A percentile compares a stretch with the other conserved stretches of the same genome.
Conservation (phyloP, 1,140 invertebrate species). For the Polypedilum vanderplanki region DNA sequence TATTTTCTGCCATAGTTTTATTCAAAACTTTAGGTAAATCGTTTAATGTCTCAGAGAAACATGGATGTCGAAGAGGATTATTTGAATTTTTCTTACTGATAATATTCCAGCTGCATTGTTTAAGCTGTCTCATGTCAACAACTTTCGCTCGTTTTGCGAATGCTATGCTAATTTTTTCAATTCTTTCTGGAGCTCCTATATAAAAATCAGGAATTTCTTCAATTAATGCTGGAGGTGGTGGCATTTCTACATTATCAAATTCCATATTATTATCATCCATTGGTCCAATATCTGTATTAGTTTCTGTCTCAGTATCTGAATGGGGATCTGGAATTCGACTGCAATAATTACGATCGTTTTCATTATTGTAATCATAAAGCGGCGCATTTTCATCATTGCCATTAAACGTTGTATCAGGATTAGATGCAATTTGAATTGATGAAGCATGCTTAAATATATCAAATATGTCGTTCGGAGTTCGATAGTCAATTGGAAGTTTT, state of each 20-base stretch:
- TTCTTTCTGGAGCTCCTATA: slow-evolving; percentile 40
- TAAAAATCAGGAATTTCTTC: slow-evolving; percentile 40
- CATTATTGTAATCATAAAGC: slow-evolving; percentile 37
- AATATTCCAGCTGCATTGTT: slow-evolving; percentile 51
- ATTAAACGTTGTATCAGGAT: slow-evolving; percentile 25
- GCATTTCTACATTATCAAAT: neutral
- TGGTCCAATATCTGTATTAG: slow-evolving; percentile 16
- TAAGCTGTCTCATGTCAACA: slow-evolving; percentile 66
- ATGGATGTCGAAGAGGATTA: neutral
- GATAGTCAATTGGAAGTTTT: slow-evolving; percentile 38
- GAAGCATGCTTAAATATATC: slow-evolving; percentile 24
- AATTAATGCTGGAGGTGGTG: neutral
- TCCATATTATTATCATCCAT: neutral
- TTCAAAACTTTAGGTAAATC: neutral
- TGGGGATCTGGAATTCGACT: slow-evolving; percentile 31
- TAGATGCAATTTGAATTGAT: slow-evolving; percentile 27
- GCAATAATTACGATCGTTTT: slow-evolving; percentile 36
- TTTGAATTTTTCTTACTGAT: slow-evolving; percentile 38
- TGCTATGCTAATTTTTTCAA: slow-evolving; percentile 54
- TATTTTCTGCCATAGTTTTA: neutral
- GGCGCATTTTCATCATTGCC: neutral
- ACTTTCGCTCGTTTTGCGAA: slow-evolving; percentile 67
- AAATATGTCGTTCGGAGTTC: slow-evolving; percentile 34
- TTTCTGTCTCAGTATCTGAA: slow-evolving; percentile 23
- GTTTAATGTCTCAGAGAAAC: neutral